Percentiles rank a stretch among this genome's conserved stretches.
Conservation (phyloP, 2,888 invertebrate species). For the Caenorhabditis sp. region DNA sequence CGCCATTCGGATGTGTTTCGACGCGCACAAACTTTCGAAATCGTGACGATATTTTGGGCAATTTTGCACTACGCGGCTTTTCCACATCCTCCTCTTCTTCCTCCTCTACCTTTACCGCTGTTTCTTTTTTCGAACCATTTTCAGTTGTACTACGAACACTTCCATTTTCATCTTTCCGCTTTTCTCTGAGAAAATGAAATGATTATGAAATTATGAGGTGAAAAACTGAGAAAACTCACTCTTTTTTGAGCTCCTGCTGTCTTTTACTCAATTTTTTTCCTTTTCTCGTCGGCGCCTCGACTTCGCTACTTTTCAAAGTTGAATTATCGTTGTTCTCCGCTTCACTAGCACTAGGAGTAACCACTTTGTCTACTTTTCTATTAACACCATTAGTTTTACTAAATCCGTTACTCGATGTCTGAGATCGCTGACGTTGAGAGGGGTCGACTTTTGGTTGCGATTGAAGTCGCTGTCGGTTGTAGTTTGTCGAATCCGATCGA, state of each 20-base stretch:
- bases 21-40: constrained; percentile 11
- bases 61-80: neutral
- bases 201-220: neutral
- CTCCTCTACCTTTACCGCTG: no score
- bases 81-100: neutral
- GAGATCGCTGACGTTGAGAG: no score
- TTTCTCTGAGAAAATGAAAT: neutral
- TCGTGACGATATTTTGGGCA: constrained; percentile 41
- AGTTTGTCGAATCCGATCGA: neutral
- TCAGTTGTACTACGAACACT: neutral
- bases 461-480: no score
- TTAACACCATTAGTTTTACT: no score
- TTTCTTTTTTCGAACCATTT: neutral
- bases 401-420: no score
- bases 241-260: neutral
- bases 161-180: neutral
- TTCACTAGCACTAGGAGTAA: constrained; percentile 1
- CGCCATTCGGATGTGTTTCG: constrained; percentile 87
- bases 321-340: neutral
- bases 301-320: neutral
- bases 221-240: neutral
- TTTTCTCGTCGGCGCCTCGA: neutral
- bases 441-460: no score
- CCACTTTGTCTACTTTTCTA: neutral
- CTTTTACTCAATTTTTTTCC: neutral